These are phyloP conservation scores for Palaemon carinicauda DNA, from an alignment of 1,140 invertebrate species.

Conservation along the genomic window DNA sequence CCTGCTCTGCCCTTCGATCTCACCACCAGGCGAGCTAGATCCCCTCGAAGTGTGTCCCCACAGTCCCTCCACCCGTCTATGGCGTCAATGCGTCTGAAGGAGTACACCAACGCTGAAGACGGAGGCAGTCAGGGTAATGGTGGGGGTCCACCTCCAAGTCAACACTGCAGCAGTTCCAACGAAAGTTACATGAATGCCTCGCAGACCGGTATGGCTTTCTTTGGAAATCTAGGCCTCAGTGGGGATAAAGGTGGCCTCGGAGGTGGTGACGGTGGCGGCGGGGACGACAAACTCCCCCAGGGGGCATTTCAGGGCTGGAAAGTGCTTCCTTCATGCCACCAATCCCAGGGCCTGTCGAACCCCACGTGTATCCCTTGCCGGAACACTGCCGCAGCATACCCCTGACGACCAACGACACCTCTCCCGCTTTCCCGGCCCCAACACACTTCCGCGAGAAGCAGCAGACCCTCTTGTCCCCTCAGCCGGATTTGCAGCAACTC, in stretches of 20 bases:
- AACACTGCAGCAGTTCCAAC: slow-evolving; percentile 22
- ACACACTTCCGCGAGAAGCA: slow-evolving; percentile 59
- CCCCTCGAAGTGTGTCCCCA: slow-evolving; percentile 35
- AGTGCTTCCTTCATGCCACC: slow-evolving; percentile 64
- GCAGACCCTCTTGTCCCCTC: no score
- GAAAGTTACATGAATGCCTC: slow-evolving; percentile 34
- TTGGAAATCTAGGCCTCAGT: slow-evolving; percentile 25
- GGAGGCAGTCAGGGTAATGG: slow-evolving; percentile 44
- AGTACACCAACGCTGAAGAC: slow-evolving; percentile 44
- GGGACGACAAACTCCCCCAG: slow-evolving; percentile 22
- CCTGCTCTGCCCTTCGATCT: slow-evolving; percentile 35
- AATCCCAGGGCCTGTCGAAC: slow-evolving; percentile 72
- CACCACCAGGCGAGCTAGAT: slow-evolving; percentile 20
- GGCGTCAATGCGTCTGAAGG: slow-evolving; percentile 31
- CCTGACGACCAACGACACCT: slow-evolving; percentile 62
- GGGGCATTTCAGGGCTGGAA: slow-evolving; percentile 12
- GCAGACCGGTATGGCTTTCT: slow-evolving; percentile 28
- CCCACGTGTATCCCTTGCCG: slow-evolving; percentile 74
- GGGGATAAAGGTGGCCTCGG: slow-evolving; percentile 43
- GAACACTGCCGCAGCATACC: slow-evolving; percentile 62
- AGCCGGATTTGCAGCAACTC: no score
- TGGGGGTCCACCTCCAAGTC: slow-evolving; percentile 24
- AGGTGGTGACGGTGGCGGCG: slow-evolving; percentile 38
- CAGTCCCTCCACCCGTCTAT: slow-evolving; percentile 31
- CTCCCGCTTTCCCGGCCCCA: slow-evolving; percentile 61